Percentiles rank a stretch among this genome's conserved stretches.
phyloP scores from a whole-genome alignment of 2,888 invertebrate species.

The Mantis religiosa region DNA sequence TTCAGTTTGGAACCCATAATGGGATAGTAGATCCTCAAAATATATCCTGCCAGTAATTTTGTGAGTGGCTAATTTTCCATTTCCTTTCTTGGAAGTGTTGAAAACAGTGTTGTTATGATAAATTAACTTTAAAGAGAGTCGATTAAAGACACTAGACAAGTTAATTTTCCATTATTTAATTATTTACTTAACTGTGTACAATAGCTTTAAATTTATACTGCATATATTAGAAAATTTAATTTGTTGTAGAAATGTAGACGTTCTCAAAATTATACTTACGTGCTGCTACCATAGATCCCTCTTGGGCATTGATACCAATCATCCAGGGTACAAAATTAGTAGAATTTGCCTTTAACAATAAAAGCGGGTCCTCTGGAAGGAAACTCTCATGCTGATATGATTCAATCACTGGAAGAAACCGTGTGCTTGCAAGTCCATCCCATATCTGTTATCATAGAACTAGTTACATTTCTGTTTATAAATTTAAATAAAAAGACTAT shows the following conservation, averaged over 20 bases:
- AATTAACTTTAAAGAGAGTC: too few relatives aligned
- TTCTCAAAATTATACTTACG: not conserved
- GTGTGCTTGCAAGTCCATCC: not conserved
- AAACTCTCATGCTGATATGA: not conserved
- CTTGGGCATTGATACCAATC: not conserved
- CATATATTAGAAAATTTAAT: not conserved
- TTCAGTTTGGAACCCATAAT: too few relatives aligned
- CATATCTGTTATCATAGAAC: not conserved
- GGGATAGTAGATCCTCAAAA: too few relatives aligned
- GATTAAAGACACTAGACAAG: too few relatives aligned
- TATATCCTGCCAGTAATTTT: too few relatives aligned
- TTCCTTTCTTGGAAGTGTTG: too few relatives aligned
- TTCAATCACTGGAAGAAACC: not conserved
- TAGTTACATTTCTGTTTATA: not conserved
- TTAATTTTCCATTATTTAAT: too few relatives aligned
- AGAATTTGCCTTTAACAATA: not conserved
- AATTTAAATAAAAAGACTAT: not conserved
- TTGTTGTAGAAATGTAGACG: not conserved
- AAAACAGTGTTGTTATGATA: too few relatives aligned
- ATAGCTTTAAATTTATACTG: not conserved
- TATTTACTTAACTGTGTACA: not conserved
- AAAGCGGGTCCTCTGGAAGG: not conserved
- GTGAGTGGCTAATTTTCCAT: too few relatives aligned
- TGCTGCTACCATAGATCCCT: not conserved
- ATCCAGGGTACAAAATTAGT: not conserved